phyloP scores from a whole-genome alignment of 2,113 vertebrate species.

The Mugil cephalus region DNA sequence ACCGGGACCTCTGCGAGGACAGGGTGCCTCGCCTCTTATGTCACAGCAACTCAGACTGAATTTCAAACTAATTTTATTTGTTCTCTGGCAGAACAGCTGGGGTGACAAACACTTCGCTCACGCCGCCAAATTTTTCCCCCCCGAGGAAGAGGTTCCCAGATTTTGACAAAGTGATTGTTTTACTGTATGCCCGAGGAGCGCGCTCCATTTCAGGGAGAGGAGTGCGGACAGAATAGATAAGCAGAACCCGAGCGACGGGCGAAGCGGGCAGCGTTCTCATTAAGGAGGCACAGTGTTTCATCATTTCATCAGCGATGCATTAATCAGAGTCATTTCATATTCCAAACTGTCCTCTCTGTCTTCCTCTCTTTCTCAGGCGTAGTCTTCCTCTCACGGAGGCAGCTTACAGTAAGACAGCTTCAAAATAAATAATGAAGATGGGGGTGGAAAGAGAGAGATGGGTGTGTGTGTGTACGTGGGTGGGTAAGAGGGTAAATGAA shows the following conservation, averaged over 20 bases:
- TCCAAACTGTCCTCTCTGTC: slow-evolving; percentile 56
- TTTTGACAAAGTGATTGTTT: slow-evolving; percentile 41
- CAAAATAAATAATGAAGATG: slow-evolving; percentile 70
- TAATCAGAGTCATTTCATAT: slow-evolving; percentile 64
- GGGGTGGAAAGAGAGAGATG: slow-evolving; percentile 40
- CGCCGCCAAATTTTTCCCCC: slow-evolving; percentile 14
- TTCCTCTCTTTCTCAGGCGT: slow-evolving; percentile 26
- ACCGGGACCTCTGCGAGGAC: slow-evolving; percentile 34
- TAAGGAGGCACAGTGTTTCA: slow-evolving; percentile 67
- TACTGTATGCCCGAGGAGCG: slow-evolving; percentile 29
- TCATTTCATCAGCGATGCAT: slow-evolving; percentile 71
- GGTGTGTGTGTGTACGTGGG: slow-evolving; percentile 9
- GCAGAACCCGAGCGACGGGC: slow-evolving; percentile 14
- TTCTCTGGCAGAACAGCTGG: slow-evolving; percentile 24
- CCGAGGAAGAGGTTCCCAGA: slow-evolving; percentile 29
- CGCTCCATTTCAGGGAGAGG: slow-evolving; percentile 29
- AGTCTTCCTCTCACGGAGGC: slow-evolving; percentile 44
- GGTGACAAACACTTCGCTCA: slow-evolving; percentile 19
- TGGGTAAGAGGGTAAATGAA: slow-evolving; percentile 42
- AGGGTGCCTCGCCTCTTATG: slow-evolving; percentile 45
- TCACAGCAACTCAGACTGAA: slow-evolving; percentile 41
- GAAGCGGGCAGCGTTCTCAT: slow-evolving; percentile 54
- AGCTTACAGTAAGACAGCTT: slow-evolving; percentile 69
- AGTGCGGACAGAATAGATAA: slow-evolving; percentile 61
- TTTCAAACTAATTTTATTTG: slow-evolving; percentile 38